phyloP scores from a whole-genome alignment of 2,888 invertebrate genomes.

The Ramazzottius varieornatus region DNA sequence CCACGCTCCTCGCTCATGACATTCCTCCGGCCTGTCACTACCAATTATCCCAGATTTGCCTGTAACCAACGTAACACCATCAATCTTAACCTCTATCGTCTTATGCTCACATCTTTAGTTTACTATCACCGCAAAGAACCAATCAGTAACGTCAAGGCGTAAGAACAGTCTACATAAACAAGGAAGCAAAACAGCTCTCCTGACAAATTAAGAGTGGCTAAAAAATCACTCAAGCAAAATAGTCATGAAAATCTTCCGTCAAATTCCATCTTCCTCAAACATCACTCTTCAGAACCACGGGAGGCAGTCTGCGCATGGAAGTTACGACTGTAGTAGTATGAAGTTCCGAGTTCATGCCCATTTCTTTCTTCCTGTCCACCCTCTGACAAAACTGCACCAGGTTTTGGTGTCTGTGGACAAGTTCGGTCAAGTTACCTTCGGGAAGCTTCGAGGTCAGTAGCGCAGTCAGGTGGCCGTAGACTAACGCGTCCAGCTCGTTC shows the following conservation, averaged over 20 bases:
- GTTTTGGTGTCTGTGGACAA: conserved; percentile 15
- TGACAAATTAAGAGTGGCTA: too few species aligned
- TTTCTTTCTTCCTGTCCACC: conserved; percentile 12
- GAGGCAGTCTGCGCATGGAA: not conserved
- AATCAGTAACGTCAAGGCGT: not conserved
- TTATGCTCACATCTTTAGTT: not conserved
- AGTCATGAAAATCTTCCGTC: too few species aligned
- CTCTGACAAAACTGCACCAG: conserved; percentile 16
- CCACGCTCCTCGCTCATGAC: not conserved
- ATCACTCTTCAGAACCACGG: not conserved
- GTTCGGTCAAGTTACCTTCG: conserved; percentile 13
- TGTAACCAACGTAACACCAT: too few species aligned
- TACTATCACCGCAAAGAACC: not conserved
- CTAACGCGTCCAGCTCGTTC: conserved; percentile 20
- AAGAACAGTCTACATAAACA: too few species aligned
- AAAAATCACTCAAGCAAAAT: too few species aligned
- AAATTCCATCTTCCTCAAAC: not conserved
- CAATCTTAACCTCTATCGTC: too few species aligned
- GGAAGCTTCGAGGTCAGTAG: conserved; percentile 18
- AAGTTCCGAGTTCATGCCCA: not conserved
- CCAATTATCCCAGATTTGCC: too few species aligned
- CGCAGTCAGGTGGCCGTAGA: conserved; percentile 20
- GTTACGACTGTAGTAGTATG: not conserved
- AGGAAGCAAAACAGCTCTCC: too few species aligned
- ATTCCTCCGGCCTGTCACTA: too few species aligned